Evolutionary conservation across 2,888 invertebrate genomes (phyloP).

Genomic region (Eretmocerus hayati): DNA sequence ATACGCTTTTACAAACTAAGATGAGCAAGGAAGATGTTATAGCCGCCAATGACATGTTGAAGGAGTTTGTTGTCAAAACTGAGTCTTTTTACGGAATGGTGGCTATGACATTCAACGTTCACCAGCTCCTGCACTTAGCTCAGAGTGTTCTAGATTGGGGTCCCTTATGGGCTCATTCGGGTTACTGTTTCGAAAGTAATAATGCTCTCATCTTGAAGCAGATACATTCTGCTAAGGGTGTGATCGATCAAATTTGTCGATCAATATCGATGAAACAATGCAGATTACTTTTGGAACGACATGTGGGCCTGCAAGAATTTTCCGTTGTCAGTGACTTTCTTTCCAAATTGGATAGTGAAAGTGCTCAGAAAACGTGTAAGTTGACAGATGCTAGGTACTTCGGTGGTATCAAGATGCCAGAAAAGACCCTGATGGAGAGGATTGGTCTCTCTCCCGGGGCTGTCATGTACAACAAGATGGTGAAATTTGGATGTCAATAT

Average conservation of each 20-base stretch:
- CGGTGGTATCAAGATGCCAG: too few relatives aligned
- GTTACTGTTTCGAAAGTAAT: constrained; percentile 1
- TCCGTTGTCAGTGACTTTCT: not conserved
- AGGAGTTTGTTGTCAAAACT: not conserved
- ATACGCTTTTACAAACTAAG: not conserved
- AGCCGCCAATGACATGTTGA: not conserved
- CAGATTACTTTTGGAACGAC: not conserved
- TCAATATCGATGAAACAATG: not conserved
- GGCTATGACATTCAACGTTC: too few relatives aligned
- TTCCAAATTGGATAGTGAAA: too few relatives aligned
- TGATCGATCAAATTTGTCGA: constrained; percentile 1
- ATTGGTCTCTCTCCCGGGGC: too few relatives aligned
- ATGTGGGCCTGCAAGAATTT: not conserved
- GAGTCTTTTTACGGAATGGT: too few relatives aligned
- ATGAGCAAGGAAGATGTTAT: not conserved
- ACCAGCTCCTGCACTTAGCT: too few relatives aligned
- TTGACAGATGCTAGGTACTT: too few relatives aligned
- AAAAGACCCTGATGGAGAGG: too few relatives aligned
- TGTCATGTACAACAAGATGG: too few relatives aligned
- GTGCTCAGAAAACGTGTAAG: too few relatives aligned
- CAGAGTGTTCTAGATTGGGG: too few relatives aligned
- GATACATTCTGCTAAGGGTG: constrained; percentile 1
- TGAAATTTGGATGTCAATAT: too few relatives aligned
- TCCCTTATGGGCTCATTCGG: not conserved
- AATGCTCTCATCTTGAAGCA: not conserved